Percentiles rank a stretch among this genome's conserved stretches.
These are phyloP conservation scores for Diachrysia chrysitis DNA, from an alignment of 2,888 invertebrate genomes.

Conservation along the genomic window DNA sequence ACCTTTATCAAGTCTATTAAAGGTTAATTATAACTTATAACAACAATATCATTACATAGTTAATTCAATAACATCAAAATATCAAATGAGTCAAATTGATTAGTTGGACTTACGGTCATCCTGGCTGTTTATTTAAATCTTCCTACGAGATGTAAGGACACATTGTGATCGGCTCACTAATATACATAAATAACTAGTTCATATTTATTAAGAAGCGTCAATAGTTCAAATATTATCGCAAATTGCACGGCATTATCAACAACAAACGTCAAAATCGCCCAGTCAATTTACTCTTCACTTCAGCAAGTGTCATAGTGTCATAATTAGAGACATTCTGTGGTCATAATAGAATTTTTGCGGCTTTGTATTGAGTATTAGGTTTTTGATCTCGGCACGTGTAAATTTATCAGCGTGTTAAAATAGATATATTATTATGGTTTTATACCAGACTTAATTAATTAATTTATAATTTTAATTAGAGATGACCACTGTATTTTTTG, in stretches of 20 bases:
- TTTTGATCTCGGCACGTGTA: neutral
- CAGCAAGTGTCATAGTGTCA: neutral
- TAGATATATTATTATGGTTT: no score
- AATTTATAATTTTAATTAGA: no score
- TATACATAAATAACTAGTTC: slow-evolving; percentile 17
- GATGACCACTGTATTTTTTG: neutral
- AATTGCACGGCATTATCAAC: slow-evolving; percentile 13
- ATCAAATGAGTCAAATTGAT: neutral
- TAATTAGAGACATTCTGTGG: no score
- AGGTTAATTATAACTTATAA: slow-evolving; percentile 20
- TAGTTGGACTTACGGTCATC: slow-evolving; percentile 54
- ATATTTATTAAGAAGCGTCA: slow-evolving; percentile 14
- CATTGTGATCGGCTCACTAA: slow-evolving; percentile 18
- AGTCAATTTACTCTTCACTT: no score
- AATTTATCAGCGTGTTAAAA: no score
- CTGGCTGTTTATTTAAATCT: slow-evolving; percentile 34
- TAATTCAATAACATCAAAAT: slow-evolving; percentile 19
- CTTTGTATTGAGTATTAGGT: neutral
- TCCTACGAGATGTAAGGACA: slow-evolving; percentile 22
- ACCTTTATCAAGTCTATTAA: neutral
- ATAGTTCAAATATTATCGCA: slow-evolving; percentile 7
- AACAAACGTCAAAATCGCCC: slow-evolving; percentile 4
- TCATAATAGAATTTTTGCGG: neutral
- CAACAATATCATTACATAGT: slow-evolving; percentile 23
- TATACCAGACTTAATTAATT: no score